A percentile compares a stretch with the other conserved stretches of the same genome.
These are phyloP conservation scores for Oceanodroma leucorhoa DNA, from an alignment of 2,797 vertebrate genomes.

Conservation along the genomic window DNA sequence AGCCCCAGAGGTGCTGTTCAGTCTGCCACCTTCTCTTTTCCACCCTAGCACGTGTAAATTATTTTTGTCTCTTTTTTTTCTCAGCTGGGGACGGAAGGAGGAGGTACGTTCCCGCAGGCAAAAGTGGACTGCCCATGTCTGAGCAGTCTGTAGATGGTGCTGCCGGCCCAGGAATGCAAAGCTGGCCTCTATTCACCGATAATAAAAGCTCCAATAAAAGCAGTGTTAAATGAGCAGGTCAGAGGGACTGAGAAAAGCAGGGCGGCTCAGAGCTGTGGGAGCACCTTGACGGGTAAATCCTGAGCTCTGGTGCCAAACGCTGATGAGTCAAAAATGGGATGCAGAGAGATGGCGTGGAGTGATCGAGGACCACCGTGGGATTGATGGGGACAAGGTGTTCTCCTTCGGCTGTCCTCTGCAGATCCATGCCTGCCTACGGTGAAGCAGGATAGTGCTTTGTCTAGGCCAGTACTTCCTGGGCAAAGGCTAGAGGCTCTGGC, in stretches of 20 bases:
- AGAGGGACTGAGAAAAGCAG: not conserved
- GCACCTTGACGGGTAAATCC: not conserved
- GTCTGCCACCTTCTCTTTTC: not conserved
- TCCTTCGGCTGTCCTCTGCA: not conserved
- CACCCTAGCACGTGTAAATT: not conserved
- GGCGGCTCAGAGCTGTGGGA: not conserved
- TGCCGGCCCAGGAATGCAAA: conserved; percentile 10
- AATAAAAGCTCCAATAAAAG: not conserved
- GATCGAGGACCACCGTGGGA: rapidly evolving
- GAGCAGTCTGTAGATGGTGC: conserved; percentile 50
- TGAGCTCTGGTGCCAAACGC: not conserved
- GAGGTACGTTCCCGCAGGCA: rapidly evolving
- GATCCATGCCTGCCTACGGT: not conserved
- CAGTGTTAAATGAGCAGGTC: not conserved
- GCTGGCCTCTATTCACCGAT: rapidly evolving
- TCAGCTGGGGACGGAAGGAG: not conserved
- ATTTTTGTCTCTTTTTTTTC: not conserved
- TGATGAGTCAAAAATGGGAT: not conserved
- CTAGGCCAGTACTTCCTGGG: not conserved
- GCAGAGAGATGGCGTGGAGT: rapidly evolving
- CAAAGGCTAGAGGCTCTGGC: not conserved
- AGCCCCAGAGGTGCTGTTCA: not conserved
- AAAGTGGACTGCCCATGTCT: rapidly evolving
- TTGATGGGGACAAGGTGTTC: rapidly evolving
- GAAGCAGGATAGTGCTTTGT: not conserved